These are phyloP conservation scores for Eupeodes corollae DNA, from an alignment of 1,140 invertebrate genomes.

Conservation along the genomic window DNA sequence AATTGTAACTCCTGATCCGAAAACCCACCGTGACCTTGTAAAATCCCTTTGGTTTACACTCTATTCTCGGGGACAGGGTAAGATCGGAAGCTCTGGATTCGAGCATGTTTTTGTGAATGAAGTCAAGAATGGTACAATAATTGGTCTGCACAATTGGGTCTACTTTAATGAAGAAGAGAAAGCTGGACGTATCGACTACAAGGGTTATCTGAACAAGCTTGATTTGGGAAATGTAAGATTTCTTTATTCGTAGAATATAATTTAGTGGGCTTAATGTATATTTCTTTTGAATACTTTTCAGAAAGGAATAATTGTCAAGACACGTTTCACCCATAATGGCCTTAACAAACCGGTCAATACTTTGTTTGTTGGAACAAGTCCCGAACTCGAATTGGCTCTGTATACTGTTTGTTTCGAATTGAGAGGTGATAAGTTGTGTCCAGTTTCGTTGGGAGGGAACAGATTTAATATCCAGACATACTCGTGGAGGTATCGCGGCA, in stretches of 20 bases:
- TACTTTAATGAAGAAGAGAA: constrained; percentile 67
- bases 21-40: constrained; percentile 58
- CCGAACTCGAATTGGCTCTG: constrained; percentile 82
- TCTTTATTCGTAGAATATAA: neutral
- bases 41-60: constrained; percentile 70
- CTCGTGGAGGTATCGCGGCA: constrained; percentile 59
- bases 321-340: constrained; percentile 62
- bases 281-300: constrained; percentile 34
- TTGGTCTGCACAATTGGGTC: constrained; percentile 84
- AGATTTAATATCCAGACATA: constrained; percentile 60
- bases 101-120: constrained; percentile 82
- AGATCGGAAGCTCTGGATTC: constrained; percentile 70
- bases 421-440: constrained; percentile 57
- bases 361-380: constrained; percentile 83
- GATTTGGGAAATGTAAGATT: constrained; percentile 59
- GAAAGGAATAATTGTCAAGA: constrained; percentile 68
- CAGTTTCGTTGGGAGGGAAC: constrained; percentile 55
- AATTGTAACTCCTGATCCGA: constrained; percentile 47
- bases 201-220: constrained; percentile 63
- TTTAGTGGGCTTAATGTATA: neutral
- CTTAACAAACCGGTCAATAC: constrained; percentile 64
- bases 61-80: constrained; percentile 63
- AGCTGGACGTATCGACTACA: constrained; percentile 54
- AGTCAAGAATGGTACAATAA: constrained; percentile 61
- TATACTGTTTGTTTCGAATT: constrained; percentile 77